phyloP scores from a whole-genome alignment of 2,888 invertebrate species.

The Scotopteryx bipunctaria region DNA sequence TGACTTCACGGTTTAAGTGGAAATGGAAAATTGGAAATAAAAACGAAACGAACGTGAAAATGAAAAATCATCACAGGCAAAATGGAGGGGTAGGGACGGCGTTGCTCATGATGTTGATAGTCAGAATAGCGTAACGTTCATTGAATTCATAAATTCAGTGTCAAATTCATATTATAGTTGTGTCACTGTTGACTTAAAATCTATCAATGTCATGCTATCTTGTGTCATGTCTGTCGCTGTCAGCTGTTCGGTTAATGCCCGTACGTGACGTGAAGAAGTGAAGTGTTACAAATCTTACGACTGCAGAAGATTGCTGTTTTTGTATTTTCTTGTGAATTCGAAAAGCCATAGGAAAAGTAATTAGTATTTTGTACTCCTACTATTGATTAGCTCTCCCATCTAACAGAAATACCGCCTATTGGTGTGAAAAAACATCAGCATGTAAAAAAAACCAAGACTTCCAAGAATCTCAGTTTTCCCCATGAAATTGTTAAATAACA shows the following conservation, averaged over 20 bases:
- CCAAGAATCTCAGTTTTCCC: not conserved
- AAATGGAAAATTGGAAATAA: not conserved
- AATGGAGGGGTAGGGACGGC: not conserved
- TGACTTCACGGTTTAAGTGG: not conserved
- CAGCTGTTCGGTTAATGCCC: not conserved
- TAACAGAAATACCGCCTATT: not conserved
- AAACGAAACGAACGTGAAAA: slow-evolving; percentile 7
- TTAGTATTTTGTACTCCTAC: not conserved
- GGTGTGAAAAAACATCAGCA: slow-evolving; percentile 4
- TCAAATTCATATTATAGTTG: not conserved
- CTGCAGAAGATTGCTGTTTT: no score
- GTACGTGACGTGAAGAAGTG: not conserved
- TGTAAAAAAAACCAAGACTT: not conserved
- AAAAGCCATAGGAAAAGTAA: not conserved
- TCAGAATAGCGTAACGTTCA: not conserved
- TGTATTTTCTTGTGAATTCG: not conserved
- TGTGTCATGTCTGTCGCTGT: not conserved
- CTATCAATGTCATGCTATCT: not conserved
- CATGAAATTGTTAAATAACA: not conserved
- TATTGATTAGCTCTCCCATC: not conserved
- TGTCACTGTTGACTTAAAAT: not conserved
- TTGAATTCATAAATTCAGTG: no score
- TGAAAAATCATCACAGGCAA: not conserved
- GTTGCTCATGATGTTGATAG: not conserved
- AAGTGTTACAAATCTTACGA: not conserved